These are phyloP conservation scores for Trissolcus basalis DNA, from an alignment of 1,140 invertebrate species.

Conservation along the genomic window DNA sequence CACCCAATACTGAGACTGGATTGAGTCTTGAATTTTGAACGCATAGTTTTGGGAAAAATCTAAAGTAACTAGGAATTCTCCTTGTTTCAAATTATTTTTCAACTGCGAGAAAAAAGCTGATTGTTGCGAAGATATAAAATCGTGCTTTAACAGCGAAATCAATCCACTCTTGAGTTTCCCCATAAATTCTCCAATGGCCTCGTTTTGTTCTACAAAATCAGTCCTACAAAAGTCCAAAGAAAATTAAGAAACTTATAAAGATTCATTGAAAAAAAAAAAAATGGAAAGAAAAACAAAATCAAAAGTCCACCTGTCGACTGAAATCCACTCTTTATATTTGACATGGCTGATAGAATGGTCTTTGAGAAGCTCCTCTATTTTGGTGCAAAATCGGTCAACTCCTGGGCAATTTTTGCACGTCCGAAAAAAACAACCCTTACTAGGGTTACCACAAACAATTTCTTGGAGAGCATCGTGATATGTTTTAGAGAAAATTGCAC, in stretches of 20 bases:
- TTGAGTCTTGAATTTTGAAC: slow-evolving; percentile 62
- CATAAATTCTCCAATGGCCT: slow-evolving; percentile 4
- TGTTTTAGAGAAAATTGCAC: too few species aligned
- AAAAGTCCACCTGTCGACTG: too few species aligned
- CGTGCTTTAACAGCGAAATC: slow-evolving; percentile 5
- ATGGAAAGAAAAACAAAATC: too few species aligned
- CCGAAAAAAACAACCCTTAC: too few species aligned
- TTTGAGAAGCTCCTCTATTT: too few species aligned
- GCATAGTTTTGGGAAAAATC: slow-evolving; percentile 41
- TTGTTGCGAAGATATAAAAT: slow-evolving; percentile 13
- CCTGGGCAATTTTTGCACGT: too few species aligned
- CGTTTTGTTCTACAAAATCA: slow-evolving; percentile 9
- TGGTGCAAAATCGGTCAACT: too few species aligned
- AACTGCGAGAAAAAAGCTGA: not conserved
- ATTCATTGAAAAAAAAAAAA: too few species aligned
- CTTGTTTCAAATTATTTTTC: slow-evolving; percentile 10
- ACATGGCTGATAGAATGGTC: too few species aligned
- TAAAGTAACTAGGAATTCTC: slow-evolving; percentile 11
- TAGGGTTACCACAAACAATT: too few species aligned
- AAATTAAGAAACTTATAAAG: not conserved
- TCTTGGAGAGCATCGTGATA: too few species aligned
- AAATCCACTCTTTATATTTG: too few species aligned
- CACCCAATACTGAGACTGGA: slow-evolving; percentile 37
- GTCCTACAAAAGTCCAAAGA: slow-evolving; percentile 7
- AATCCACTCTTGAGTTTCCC: slow-evolving; percentile 6